A percentile compares a stretch with the other conserved stretches of the same genome.
phyloP scores from a whole-genome alignment of 1,140 invertebrate species.

The Anastrepha ludens region DNA sequence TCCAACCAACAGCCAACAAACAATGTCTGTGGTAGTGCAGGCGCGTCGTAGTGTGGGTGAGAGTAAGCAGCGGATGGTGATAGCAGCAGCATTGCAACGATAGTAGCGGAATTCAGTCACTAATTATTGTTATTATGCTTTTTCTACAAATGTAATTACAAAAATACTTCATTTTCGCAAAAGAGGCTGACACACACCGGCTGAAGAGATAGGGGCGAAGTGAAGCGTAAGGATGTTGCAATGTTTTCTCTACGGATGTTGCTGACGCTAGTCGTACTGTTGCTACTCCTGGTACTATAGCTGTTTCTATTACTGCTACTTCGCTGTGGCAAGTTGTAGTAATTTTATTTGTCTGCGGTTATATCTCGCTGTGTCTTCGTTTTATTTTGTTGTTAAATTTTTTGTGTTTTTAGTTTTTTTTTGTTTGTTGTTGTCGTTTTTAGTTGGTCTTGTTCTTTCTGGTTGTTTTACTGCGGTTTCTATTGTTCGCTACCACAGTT shows the following conservation, averaged over 20 bases:
- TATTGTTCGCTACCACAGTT: constrained; percentile 7
- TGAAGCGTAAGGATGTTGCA: not conserved
- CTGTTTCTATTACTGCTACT: not conserved
- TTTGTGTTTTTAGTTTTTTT: not conserved
- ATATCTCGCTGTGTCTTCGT: not conserved
- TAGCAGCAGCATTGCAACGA: too few species aligned
- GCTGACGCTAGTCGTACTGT: not conserved
- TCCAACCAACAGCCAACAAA: not conserved
- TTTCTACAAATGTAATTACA: constrained; percentile 43
- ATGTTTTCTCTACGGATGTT: constrained; percentile 30
- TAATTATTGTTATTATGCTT: constrained; percentile 52
- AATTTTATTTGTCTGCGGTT: constrained; percentile 46
- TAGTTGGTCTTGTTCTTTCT: not conserved
- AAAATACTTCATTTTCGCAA: not conserved
- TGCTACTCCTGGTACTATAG: not conserved
- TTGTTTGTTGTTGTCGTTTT: not conserved
- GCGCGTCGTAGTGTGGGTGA: too few species aligned
- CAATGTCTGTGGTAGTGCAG: not conserved
- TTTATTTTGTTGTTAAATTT: not conserved
- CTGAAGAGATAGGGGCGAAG: not conserved
- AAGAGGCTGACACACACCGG: too few species aligned
- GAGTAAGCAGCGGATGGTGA: too few species aligned
- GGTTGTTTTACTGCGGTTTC: not conserved
- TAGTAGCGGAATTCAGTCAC: not conserved
- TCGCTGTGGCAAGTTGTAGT: not conserved